Conservation (phyloP, 1,140 invertebrate genomes). For the Hyles euphorbiae region DNA sequence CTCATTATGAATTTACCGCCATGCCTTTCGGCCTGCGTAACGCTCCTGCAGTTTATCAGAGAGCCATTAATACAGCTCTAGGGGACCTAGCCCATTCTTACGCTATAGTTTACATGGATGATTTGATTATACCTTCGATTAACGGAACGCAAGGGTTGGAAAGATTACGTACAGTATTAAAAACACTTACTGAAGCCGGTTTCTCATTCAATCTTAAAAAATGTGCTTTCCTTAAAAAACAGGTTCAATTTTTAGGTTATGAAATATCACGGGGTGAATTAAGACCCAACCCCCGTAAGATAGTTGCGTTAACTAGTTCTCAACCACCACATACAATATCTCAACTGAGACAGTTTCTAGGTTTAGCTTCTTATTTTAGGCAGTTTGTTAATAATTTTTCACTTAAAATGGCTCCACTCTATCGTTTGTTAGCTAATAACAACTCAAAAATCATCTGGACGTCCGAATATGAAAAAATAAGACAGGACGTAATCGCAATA, state of each 20-base stretch:
- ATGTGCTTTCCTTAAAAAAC: conserved; percentile 12
- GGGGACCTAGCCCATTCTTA: conserved; percentile 4
- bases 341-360: no score
- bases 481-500: no score
- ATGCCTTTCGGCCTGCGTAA: conserved; percentile 49
- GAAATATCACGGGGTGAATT: conserved; percentile 7
- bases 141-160: conserved; percentile 13
- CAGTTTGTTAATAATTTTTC: no score
- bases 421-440: no score
- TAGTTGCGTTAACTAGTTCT: neutral
- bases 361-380: no score
- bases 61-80: conserved; percentile 49
- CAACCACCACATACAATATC: neutral
- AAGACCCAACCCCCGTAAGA: neutral
- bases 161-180: conserved; percentile 5
- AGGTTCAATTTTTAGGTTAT: conserved; percentile 9
- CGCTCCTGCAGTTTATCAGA: conserved; percentile 44
- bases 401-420: neutral
- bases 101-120: conserved; percentile 18
- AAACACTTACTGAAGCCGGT: conserved; percentile 10
- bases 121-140: conserved; percentile 10
- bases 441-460: no score
- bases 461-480: no score
- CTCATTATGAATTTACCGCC: conserved; percentile 19
- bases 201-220: conserved; percentile 20